phyloP scores from a whole-genome alignment of 2,888 invertebrate species.

The Eulithis prunata region DNA sequence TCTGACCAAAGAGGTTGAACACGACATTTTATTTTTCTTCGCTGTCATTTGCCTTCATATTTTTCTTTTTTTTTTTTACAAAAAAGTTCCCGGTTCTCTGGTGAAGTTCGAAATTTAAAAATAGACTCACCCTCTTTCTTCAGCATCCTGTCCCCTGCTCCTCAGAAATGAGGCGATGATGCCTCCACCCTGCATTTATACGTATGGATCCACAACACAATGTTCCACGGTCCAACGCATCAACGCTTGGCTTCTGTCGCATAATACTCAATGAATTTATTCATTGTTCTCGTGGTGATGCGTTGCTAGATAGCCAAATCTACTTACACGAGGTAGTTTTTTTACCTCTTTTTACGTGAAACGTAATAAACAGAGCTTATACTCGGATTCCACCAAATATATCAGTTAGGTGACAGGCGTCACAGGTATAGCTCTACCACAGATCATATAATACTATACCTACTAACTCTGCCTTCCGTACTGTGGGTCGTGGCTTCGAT shows the following conservation, averaged over 20 bases:
- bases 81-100: too few species aligned
- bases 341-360: too few species aligned
- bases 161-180: slow-evolving; percentile 53
- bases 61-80: too few species aligned
- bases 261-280: slow-evolving; percentile 60
- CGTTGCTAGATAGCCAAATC: slow-evolving; percentile 17
- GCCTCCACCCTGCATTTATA: slow-evolving; percentile 63
- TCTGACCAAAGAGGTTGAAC: too few species aligned
- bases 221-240: slow-evolving; percentile 54
- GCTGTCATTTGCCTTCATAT: too few species aligned
- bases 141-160: slow-evolving; percentile 51
- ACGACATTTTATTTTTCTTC: too few species aligned
- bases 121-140: slow-evolving; percentile 54
- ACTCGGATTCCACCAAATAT: too few species aligned
- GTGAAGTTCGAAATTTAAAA: neutral
- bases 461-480: too few species aligned
- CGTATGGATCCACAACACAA: slow-evolving; percentile 48
- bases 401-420: too few species aligned
- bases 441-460: too few species aligned
- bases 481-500: too few species aligned
- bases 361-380: neutral
- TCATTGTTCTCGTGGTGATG: slow-evolving; percentile 43
- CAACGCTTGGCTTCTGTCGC: slow-evolving; percentile 57
- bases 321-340: neutral
- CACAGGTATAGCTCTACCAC: too few species aligned